Base-by-base conservation (phyloP, 2,888 invertebrate species). In the Melanostoma mellinum region DNA sequence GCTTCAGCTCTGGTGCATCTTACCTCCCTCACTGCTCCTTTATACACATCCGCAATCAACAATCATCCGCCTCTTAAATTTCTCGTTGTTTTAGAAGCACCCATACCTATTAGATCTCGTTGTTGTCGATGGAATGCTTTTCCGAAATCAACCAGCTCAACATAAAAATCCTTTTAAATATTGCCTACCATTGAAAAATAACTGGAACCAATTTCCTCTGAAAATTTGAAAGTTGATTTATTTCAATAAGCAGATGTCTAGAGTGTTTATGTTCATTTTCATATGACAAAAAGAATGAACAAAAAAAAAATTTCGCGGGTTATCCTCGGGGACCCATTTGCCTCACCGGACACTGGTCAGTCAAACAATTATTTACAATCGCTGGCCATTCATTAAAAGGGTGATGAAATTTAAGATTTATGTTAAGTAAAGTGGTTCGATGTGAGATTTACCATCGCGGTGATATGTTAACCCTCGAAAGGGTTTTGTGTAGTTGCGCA, bases 351-450 rank as follows among this genome's bases (percentile, higher is more conserved):
- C 75, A 65, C 55, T 52, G 80, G 75, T 40, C 80, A 75, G 56
- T 65, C 40, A 69, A 55, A 80, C 75, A 80, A 80, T 20, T 20
- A 20, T 75, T 80, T 52, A 75, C 38, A 44, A 80, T 40, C 40
- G 44, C 80, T 80, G 80, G 75, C 75, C 80, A 75, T 50, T 75
- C 44, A 42, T 50, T 73, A 58, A 63, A 67, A 75, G 80, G 80
- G 80, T 80, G 80, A 69, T 69, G 80, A 80, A 30, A 65, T 58
- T 69, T 75, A 40, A 63, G 56, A 75, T 80, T 80, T 80, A 80
- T 79, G 40, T 40, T 30, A n/a, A 20, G 33, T 8, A 53, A 61
- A 74, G 65, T 61, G 56, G 56, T 65, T 69, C 75, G 52, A 69
- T 74, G 75, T 65, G 63, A 75, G 46, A 69, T 75, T 61, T 75